Base-by-base conservation (phyloP, 2,797 vertebrate species). In the Macrochelys suwanniensis region DNA sequence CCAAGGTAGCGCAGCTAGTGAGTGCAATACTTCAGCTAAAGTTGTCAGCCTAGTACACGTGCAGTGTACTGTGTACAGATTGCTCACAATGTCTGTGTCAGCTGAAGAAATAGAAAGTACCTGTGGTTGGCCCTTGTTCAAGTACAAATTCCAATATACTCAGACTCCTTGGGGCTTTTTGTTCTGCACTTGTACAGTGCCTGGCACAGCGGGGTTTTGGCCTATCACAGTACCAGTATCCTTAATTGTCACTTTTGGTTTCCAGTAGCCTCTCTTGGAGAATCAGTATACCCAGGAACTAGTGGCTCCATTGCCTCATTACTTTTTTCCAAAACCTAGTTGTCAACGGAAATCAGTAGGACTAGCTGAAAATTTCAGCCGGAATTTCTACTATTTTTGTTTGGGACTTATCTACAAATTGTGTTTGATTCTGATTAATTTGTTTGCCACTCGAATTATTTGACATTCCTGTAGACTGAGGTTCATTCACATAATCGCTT, bases 221-320 rank as follows among this genome's bases (percentile, higher is more conserved):
- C 42, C 13, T 13, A 26, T 76, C 45, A 76, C 37, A 42, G 37
- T 45, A 93, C 94, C 89, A 97, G 95, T 94, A 93, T 94, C 85
- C 97, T 97, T 88, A 96, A 93, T 95, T 97, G 92, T 92, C 96
- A 92, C 88, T 93, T 92, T 88, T 76, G 82, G 89, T 97, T 97
- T 97, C 95, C 95, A 95, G 95, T 97, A 95, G 92, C 71, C 94
- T 92, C 88, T 21, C 51, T 96, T 94, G 94, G 94, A 97, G 95
- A 95, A 96, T 96, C 96, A 85, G 93, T 96, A 95, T 95, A 89
- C 97, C 89, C 94, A 89, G 89, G 88, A 96, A 91, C 71, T 84
- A 68, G 94, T 96, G 96, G 92, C 7, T 31, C 45, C 49, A 15
- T 11, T 26, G 54, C 28, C 79, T 96, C 93, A 97, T 97, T 96